These are phyloP conservation scores for Albula glossodonta DNA, from an alignment of 2,113 vertebrate species.

Conservation along the genomic window DNA sequence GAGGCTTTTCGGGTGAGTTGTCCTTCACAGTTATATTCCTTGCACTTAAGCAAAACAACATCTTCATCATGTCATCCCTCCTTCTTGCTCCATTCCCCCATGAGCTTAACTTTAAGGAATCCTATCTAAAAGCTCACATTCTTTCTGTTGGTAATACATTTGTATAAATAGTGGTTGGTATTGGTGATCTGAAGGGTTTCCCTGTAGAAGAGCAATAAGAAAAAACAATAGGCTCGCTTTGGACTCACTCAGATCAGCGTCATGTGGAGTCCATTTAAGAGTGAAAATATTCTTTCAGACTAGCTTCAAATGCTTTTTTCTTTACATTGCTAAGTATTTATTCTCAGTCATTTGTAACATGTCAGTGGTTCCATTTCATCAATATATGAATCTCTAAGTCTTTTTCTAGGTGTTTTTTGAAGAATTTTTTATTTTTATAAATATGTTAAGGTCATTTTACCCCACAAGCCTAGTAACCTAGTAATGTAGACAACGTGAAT, in stretches of 20 bases:
- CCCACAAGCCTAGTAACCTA: too few species aligned
- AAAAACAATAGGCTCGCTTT: background rate
- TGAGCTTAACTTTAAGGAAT: background rate
- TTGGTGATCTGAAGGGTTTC: background rate
- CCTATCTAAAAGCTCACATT: background rate
- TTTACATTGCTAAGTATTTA: background rate
- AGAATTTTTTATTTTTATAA: background rate
- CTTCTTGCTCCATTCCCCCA: background rate
- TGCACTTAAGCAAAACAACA: too few species aligned
- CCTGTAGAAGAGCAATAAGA: background rate
- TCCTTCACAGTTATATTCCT: background rate
- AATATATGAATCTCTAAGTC: background rate
- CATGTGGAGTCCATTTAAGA: constrained; percentile 18
- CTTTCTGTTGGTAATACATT: constrained; percentile 6
- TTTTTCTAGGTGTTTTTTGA: background rate
- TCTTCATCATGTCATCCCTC: too few species aligned
- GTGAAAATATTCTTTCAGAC: background rate
- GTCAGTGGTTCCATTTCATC: background rate
- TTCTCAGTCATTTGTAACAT: background rate
- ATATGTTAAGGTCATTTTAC: too few species aligned
- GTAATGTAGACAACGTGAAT: too few species aligned
- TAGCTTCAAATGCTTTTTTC: background rate
- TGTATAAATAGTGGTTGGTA: background rate
- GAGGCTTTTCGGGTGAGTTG: constrained; percentile 84
- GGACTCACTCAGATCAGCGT: background rate